Evolutionary conservation across 2,888 invertebrate genomes (phyloP), one percentile per base, ranked within the genome.

Genomic region (Carcina quercana): DNA sequence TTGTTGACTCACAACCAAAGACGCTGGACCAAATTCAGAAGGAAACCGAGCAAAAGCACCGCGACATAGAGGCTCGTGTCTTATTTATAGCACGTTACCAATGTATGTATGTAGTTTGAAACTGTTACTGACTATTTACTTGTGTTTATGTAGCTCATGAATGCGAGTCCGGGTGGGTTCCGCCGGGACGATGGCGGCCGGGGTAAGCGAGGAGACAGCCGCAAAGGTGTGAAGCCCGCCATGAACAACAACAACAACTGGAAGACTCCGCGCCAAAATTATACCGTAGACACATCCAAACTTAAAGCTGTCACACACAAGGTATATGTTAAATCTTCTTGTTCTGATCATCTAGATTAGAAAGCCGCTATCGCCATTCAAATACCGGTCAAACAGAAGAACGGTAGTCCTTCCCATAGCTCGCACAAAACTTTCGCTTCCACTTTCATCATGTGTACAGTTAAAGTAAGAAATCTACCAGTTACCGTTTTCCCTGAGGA

Each of bases 21-120:
- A 97, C 94, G 45, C 95, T 97, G 84, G 96, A 95, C 53, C 94
- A 97, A 78, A 96, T 98, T 38, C 93, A 95, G 56, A 91, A 92
- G 52, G 96, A 97, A 67, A 92, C 93, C 6, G 92, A 94, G 50
- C 89, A 88, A 33, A 95, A 96, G 47, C 91, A 93, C 53, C 75
- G 91, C 41, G 92, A 92, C 39, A 88, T 88, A 40, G 89, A 91
- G n/a, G n/a, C n/a, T n/a, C 63, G 82, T 78, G 50, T 17, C n/a
- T n/a, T n/a, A n/a, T n/a, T n/a, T n/a, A n/a, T n/a, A n/a, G n/a
- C n/a, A n/a, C n/a, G n/a, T n/a, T n/a, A n/a, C n/a, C n/a, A n/a
- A n/a, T n/a, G n/a, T n/a, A n/a, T n/a, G n/a, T n/a, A n/a, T n/a
- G n/a, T n/a, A n/a, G n/a, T n/a, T n/a, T n/a, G n/a, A n/a, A n/a